phyloP scores from a whole-genome alignment of 2,113 vertebrate genomes.

The Rhinichthys klamathensis region DNA sequence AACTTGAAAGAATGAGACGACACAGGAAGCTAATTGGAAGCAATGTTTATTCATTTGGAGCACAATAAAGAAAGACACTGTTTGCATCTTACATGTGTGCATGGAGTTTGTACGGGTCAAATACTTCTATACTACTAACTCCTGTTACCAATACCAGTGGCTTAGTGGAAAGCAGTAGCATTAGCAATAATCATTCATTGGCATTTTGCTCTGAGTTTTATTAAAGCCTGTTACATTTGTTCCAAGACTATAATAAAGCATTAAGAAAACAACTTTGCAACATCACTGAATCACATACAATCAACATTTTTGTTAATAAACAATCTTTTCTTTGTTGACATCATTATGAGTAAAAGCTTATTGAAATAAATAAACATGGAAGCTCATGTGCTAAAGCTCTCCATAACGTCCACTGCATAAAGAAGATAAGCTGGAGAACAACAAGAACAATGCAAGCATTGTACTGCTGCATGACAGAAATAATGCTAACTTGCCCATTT shows the following conservation, averaged over 20 bases:
- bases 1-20: too few species aligned
- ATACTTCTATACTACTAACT: too few species aligned
- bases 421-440: constrained; percentile 22
- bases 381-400: neutral
- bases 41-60: too few species aligned
- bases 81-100: too few species aligned
- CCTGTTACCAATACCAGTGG: too few species aligned
- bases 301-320: neutral
- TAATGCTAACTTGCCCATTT: constrained; percentile 3
- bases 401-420: neutral
- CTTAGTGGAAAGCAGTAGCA: too few species aligned
- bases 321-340: neutral
- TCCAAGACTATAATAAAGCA: neutral
- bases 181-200: neutral
- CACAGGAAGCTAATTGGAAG: too few species aligned
- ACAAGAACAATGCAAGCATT: neutral
- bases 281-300: neutral
- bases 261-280: too few species aligned
- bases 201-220: neutral
- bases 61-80: too few species aligned
- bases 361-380: neutral
- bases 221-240: neutral
- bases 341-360: neutral
- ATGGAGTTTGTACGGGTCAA: too few species aligned
- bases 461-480: neutral